These are phyloP conservation scores for Polypedilum pembai DNA, from an alignment of 1,140 invertebrate species.

Conservation along the genomic window DNA sequence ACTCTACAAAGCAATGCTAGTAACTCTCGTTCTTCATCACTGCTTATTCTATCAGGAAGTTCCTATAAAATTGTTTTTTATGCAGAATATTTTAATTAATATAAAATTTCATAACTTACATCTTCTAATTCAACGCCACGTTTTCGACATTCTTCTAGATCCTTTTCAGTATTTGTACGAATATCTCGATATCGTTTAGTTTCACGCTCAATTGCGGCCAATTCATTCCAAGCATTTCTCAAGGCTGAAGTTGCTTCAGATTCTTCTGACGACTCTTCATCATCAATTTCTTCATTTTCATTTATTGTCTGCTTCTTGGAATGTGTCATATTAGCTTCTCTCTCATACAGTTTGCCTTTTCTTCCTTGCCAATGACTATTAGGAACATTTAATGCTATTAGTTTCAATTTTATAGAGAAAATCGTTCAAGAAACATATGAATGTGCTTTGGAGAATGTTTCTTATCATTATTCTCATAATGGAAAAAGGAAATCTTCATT, in stretches of 20 bases:
- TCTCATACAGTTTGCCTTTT: constrained; percentile 62
- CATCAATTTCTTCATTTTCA: constrained; percentile 37
- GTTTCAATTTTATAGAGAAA: no score
- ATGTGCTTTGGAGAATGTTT: no score
- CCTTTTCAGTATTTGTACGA: constrained; percentile 64
- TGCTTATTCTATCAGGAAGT: constrained; percentile 71
- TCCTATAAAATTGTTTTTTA: constrained; percentile 62
- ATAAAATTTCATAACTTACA: constrained; percentile 46
- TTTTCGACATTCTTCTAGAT: constrained; percentile 66
- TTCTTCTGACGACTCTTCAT: constrained; percentile 38
- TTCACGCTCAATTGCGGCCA: constrained; percentile 76
- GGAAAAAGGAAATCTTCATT: no score
- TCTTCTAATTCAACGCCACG: constrained; percentile 71
- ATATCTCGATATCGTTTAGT: constrained; percentile 71
- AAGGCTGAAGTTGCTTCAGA: constrained; percentile 63
- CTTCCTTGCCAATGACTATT: constrained; percentile 70
- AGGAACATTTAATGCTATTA: no score
- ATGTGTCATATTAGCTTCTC: background rate
- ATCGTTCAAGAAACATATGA: no score
- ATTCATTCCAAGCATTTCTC: constrained; percentile 73
- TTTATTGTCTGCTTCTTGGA: constrained; percentile 29
- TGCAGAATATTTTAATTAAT: no score
- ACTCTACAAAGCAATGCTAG: constrained; percentile 75
- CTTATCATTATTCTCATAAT: no score
- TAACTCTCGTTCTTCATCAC: constrained; percentile 79